A percentile compares a stretch with the other conserved stretches of the same genome.
These are phyloP conservation scores for Ficedula albicollis DNA, from an alignment of 2,797 vertebrate species.

Conservation along the genomic window DNA sequence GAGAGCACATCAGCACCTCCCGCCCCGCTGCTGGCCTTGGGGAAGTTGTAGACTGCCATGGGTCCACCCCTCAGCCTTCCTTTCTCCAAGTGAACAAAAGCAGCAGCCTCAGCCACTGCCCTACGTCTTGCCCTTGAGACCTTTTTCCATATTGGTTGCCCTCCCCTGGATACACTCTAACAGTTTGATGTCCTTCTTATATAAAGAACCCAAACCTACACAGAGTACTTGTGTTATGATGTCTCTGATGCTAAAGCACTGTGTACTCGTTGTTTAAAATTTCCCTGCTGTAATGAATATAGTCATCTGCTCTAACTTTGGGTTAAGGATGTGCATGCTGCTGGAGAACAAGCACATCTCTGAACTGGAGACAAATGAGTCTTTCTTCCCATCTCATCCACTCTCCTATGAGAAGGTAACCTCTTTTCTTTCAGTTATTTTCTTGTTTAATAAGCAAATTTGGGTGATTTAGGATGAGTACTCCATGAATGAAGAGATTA, in stretches of 20 bases:
- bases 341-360: conserved; percentile 45
- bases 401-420: conserved; percentile 22
- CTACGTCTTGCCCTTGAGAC: rapidly evolving
- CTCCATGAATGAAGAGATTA: neutral
- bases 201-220: neutral
- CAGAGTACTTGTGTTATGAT: neutral
- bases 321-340: conserved; percentile 40
- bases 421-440: neutral
- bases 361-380: neutral
- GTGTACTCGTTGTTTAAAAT: neutral
- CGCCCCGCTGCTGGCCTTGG: rapidly evolving
- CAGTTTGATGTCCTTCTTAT: neutral
- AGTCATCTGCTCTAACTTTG: neutral
- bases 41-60: neutral
- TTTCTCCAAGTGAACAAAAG: neutral
- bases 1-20: neutral
- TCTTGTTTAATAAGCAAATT: neutral
- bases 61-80: neutral
- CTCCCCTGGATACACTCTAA: neutral
- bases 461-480: neutral
- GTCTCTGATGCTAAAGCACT: neutral
- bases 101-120: neutral
- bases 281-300: neutral
- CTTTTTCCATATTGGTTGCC: neutral
- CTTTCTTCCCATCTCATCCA: neutral